Evolutionary conservation across 2,113 vertebrate species (phyloP).

Genomic region (Zapornia atra): DNA sequence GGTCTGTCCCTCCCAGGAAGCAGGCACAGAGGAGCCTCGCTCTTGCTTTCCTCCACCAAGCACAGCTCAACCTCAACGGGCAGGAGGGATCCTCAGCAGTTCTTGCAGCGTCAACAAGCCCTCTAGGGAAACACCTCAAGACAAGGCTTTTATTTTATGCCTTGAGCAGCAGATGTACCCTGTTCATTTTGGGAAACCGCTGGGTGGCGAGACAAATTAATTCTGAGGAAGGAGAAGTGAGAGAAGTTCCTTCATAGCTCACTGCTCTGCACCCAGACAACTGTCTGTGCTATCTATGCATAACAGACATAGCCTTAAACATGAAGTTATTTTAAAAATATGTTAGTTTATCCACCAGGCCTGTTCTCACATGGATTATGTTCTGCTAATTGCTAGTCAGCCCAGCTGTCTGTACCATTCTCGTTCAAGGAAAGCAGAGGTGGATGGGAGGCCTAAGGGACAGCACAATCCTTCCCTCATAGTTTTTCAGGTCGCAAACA

Average conservation of each 20-base stretch:
- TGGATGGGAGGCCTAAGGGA: background rate
- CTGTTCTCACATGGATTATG: background rate
- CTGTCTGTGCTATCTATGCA: background rate
- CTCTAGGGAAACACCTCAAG: background rate
- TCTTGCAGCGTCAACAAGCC: rapidly evolving
- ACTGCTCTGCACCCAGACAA: background rate
- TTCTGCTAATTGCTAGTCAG: background rate
- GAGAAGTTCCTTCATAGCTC: background rate
- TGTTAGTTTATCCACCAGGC: background rate
- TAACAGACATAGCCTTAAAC: background rate
- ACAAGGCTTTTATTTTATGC: background rate
- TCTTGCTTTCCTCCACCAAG: background rate
- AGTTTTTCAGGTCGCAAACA: background rate
- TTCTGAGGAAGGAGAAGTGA: background rate
- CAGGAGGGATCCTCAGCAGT: background rate
- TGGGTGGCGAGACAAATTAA: background rate
- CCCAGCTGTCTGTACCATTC: background rate
- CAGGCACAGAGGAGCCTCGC: rapidly evolving
- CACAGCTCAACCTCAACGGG: too few species aligned
- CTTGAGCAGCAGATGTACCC: background rate
- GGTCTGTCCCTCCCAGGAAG: background rate
- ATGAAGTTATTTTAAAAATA: background rate
- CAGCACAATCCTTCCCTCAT: background rate
- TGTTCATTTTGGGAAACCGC: rapidly evolving
- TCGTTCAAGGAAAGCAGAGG: background rate